Percentiles rank a stretch among this genome's conserved stretches.
Evolutionary conservation across 1,140 invertebrate genomes (phyloP).

Genomic region (Spodoptera litura): DNA sequence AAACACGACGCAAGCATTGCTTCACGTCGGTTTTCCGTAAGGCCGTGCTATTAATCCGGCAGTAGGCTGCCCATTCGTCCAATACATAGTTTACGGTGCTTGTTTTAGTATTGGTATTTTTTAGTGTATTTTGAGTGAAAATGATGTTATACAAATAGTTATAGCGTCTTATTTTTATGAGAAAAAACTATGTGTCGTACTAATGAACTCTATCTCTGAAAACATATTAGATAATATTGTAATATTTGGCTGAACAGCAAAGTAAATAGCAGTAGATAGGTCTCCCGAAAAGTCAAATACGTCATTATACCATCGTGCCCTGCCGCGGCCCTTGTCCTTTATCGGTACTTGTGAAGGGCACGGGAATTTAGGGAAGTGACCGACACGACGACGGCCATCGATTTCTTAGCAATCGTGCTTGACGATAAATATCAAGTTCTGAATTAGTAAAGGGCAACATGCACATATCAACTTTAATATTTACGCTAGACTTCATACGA

Average conservation of each 20-base stretch:
- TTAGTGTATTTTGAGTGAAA: no score
- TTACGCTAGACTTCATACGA: no score
- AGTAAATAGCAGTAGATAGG: conserved; percentile 7
- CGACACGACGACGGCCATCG: background rate
- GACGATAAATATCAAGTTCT: background rate
- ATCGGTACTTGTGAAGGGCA: background rate
- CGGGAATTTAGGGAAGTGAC: conserved; percentile 12
- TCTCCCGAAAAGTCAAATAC: conserved; percentile 13
- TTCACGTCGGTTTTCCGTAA: no score
- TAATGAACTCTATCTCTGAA: background rate
- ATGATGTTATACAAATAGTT: no score
- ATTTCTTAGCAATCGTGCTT: background rate
- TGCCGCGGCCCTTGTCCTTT: conserved; percentile 13
- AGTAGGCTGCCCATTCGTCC: no score
- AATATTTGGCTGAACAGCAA: background rate
- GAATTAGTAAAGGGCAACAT: background rate
- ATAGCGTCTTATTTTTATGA: no score
- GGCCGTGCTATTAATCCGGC: no score
- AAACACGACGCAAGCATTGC: no score
- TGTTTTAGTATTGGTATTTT: no score
- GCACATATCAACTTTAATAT: background rate
- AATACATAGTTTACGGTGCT: no score
- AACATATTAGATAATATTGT: background rate
- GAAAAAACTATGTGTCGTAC: background rate
- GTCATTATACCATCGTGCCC: conserved; percentile 30